These are phyloP conservation scores for Carduelis carduelis DNA, from an alignment of 2,797 vertebrate genomes.

Conservation along the genomic window DNA sequence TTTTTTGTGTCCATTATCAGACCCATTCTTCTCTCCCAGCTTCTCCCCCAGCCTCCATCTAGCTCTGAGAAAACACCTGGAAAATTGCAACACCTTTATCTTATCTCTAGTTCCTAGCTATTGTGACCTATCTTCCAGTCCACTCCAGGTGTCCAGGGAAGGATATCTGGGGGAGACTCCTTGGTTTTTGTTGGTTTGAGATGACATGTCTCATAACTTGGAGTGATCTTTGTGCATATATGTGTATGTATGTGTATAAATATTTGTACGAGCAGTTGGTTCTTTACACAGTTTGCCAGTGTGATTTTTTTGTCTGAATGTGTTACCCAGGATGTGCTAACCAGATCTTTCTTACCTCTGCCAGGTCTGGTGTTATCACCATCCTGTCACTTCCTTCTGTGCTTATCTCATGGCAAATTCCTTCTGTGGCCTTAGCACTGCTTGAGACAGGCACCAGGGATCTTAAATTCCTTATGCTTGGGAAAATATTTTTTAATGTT, in stretches of 20 bases:
- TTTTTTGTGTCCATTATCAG: not conserved
- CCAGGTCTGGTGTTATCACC: not conserved
- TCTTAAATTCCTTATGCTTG: not conserved
- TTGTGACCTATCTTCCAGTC: not conserved
- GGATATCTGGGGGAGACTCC: accelerated
- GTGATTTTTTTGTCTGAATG: not conserved
- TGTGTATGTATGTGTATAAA: not conserved
- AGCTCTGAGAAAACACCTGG: not conserved
- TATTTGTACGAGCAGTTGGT: not conserved
- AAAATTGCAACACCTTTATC: not conserved
- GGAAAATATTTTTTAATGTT: not conserved
- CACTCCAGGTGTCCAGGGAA: not conserved
- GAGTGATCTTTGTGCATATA: not conserved
- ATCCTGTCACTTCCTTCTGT: not conserved
- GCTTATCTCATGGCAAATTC: not conserved
- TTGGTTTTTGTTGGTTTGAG: not conserved
- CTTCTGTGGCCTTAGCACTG: not conserved
- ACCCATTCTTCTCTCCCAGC: not conserved
- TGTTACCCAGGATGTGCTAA: accelerated
- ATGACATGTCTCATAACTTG: not conserved
- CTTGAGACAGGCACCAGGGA: not conserved
- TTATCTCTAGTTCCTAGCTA: not conserved
- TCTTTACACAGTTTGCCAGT: accelerated
- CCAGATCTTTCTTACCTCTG: not conserved
- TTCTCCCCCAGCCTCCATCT: not conserved